phyloP scores from a whole-genome alignment of 2,113 vertebrate genomes.

The Neolamprologus ventralis region DNA sequence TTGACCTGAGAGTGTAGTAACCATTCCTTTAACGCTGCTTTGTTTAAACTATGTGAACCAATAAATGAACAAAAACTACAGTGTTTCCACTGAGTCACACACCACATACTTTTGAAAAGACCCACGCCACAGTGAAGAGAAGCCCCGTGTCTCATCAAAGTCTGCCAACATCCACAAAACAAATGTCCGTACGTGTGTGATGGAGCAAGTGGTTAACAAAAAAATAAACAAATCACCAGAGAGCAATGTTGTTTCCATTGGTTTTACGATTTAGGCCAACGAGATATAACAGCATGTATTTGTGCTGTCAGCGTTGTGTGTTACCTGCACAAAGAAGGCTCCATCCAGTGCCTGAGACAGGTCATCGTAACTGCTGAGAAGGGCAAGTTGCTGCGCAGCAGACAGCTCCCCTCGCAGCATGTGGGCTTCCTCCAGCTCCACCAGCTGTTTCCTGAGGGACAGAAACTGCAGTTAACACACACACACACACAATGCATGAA shows the following conservation, averaged over 20 bases:
- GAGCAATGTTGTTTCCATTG: neutral
- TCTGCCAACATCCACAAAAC: neutral
- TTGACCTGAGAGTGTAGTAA: neutral
- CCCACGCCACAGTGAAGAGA: neutral
- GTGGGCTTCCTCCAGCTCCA: constrained; percentile 71
- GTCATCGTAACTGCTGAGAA: constrained; percentile 76
- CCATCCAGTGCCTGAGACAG: constrained; percentile 80
- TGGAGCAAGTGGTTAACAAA: neutral
- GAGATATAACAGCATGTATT: neutral
- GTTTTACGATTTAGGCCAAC: neutral
- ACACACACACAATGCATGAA: neutral
- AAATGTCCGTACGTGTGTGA: neutral
- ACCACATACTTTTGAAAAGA: neutral
- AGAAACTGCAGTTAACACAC: neutral
- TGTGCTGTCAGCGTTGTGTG: neutral
- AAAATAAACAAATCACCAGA: neutral
- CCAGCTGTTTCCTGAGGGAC: constrained; percentile 77
- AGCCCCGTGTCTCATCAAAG: neutral
- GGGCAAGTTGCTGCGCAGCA: constrained; percentile 72
- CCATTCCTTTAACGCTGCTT: neutral
- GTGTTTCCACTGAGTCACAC: neutral
- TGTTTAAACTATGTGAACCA: neutral
- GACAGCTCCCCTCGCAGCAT: constrained; percentile 80
- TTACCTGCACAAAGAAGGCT: constrained; percentile 88
- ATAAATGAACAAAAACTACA: neutral